A percentile compares a stretch with the other conserved stretches of the same genome.
Evolutionary conservation across 2,113 vertebrate species (phyloP).

Genomic region (Misgurnus anguillicaudatus): DNA sequence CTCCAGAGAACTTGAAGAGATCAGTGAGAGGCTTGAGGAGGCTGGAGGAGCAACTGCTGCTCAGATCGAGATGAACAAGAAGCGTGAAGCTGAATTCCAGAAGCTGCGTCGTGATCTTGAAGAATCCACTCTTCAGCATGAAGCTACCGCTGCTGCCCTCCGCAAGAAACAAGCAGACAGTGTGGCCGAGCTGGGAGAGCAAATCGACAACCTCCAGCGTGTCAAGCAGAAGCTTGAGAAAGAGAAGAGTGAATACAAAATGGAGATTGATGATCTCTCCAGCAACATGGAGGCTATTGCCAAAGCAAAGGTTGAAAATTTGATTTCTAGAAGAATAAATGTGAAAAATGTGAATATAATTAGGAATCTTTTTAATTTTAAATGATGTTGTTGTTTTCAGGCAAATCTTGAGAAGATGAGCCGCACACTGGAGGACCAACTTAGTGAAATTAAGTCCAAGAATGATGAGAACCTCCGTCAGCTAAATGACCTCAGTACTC

Average conservation of each 20-base stretch:
- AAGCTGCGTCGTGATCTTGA: constrained; percentile 58
- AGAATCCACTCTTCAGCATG: constrained; percentile 60
- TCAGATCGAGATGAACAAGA: constrained; percentile 61
- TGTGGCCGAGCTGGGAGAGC: constrained; percentile 59
- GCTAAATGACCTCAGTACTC: constrained; percentile 53
- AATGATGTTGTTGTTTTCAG: constrained; percentile 53
- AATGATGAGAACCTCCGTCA: constrained; percentile 68
- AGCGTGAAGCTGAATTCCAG: constrained; percentile 60
- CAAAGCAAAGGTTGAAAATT: constrained; percentile 46
- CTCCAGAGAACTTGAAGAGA: constrained; percentile 88
- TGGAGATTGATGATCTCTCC: constrained; percentile 60
- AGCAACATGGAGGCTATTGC: constrained; percentile 56
- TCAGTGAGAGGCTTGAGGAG: constrained; percentile 80
- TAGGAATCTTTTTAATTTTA: neutral
- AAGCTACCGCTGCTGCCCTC: constrained; percentile 57
- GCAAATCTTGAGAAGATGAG: constrained; percentile 77
- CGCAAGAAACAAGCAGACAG: constrained; percentile 64
- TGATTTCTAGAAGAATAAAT: neutral
- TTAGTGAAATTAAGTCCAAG: constrained; percentile 79
- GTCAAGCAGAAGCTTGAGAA: constrained; percentile 62
- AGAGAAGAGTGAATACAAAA: constrained; percentile 59
- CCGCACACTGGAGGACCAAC: constrained; percentile 64
- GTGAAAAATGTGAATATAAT: no score
- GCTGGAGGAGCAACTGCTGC: constrained; percentile 69
- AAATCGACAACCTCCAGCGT: constrained; percentile 60